A percentile compares a stretch with the other conserved stretches of the same genome.
Evolutionary conservation across 2,888 invertebrate genomes (phyloP).

Genomic region (Phaedon cochleariae): DNA sequence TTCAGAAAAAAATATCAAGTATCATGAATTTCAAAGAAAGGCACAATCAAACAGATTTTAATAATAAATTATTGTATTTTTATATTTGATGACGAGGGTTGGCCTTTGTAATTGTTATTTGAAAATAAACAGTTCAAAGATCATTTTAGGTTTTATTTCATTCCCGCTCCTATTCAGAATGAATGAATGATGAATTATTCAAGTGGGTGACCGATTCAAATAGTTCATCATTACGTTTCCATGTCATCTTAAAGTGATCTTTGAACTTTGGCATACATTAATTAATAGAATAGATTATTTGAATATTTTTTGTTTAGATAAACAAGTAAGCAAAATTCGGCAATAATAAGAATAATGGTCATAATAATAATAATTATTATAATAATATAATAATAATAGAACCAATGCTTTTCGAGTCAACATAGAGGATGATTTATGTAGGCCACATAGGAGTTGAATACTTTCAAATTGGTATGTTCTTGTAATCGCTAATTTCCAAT

Average conservation of each 20-base stretch:
- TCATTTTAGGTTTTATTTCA: conserved; percentile 28
- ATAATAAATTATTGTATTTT: background rate
- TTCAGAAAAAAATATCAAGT: too few relatives aligned
- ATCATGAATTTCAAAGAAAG: too few relatives aligned
- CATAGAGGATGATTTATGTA: too few relatives aligned
- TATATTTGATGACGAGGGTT: background rate
- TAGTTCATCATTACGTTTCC: background rate
- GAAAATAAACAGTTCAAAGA: conserved; percentile 26
- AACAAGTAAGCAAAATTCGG: too few relatives aligned
- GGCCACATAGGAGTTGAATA: too few relatives aligned
- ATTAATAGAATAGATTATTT: conserved; percentile 3
- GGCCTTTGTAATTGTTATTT: background rate
- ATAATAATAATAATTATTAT: too few relatives aligned
- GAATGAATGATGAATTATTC: background rate
- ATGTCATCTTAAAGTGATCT: conserved; percentile 11
- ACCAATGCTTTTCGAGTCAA: too few relatives aligned
- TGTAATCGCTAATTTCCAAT: too few relatives aligned
- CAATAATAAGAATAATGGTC: too few relatives aligned
- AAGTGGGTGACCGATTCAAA: conserved; percentile 13
- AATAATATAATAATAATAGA: too few relatives aligned
- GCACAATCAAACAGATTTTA: too few relatives aligned
- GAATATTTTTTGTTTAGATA: background rate
- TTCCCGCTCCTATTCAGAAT: background rate
- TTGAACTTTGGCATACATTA: conserved; percentile 28
- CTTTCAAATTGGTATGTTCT: too few relatives aligned